These are phyloP conservation scores for Cardiocondyla obscurior DNA, from an alignment of 1,140 invertebrate genomes.

Conservation along the genomic window DNA sequence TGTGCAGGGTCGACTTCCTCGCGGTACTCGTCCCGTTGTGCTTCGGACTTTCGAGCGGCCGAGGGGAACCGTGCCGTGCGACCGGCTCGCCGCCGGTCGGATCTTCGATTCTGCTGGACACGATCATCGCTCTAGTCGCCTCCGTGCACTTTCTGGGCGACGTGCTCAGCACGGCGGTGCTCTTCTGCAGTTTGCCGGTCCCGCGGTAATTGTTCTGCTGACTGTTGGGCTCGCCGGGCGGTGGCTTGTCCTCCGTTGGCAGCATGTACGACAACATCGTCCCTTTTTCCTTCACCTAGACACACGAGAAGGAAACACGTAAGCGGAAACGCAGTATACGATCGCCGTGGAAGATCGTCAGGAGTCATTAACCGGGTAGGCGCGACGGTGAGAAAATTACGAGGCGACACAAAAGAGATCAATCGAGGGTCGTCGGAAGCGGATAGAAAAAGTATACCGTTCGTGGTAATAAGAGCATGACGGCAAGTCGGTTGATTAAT, in stretches of 20 bases:
- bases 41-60: slow-evolving; percentile 74
- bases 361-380: slow-evolving; percentile 38
- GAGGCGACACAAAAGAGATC: slow-evolving; percentile 45
- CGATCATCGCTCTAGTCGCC: slow-evolving; percentile 72
- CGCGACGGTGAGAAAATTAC: slow-evolving; percentile 35
- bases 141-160: slow-evolving; percentile 72
- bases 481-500: slow-evolving; percentile 27
- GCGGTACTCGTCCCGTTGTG: slow-evolving; percentile 75
- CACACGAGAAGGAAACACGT: not conserved
- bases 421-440: slow-evolving; percentile 31
- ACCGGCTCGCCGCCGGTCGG: slow-evolving; percentile 61
- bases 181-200: slow-evolving; percentile 57
- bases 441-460: slow-evolving; percentile 42
- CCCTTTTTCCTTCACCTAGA: slow-evolving; percentile 59
- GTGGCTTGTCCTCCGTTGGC: slow-evolving; percentile 83
- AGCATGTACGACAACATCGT: slow-evolving; percentile 84
- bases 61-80: slow-evolving; percentile 66
- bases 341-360: slow-evolving; percentile 10
- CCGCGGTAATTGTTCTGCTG: slow-evolving; percentile 64
- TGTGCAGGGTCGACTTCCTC: slow-evolving; percentile 80
- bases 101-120: slow-evolving; percentile 73
- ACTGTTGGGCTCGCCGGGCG: slow-evolving; percentile 76
- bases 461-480: slow-evolving; percentile 41
- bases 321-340: slow-evolving; percentile 19
- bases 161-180: slow-evolving; percentile 58